Evolutionary conservation across 1,140 invertebrate species (phyloP).

Genomic region (Formica selysi): DNA sequence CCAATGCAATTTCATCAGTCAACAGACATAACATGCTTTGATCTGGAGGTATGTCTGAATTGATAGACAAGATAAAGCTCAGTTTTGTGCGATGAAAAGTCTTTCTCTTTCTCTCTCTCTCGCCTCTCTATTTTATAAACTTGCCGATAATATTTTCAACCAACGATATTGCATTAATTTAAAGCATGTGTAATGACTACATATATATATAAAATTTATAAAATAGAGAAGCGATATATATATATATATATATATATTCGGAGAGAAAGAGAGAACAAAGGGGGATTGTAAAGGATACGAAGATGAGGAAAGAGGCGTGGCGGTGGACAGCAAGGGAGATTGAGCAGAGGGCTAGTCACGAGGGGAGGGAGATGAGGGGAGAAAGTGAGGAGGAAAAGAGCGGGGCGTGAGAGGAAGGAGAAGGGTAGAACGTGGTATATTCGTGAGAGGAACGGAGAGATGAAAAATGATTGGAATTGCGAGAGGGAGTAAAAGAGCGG

Average conservation of each 20-base stretch:
- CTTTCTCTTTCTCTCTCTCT: too few relatives aligned
- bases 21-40: conserved; percentile 23
- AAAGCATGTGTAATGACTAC: background rate
- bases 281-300: conserved; percentile 12
- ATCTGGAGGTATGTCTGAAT: conserved; percentile 27
- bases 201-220: too few relatives aligned
- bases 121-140: background rate
- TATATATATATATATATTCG: background rate
- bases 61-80: background rate
- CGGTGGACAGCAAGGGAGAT: conserved; percentile 10
- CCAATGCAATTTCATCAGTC: conserved; percentile 17
- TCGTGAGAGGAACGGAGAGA: background rate
- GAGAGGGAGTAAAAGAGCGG: conserved; percentile 36
- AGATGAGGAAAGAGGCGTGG: conserved; percentile 32
- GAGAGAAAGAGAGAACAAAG: conserved; percentile 3
- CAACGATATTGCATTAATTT: background rate
- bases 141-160: background rate
- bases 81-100: background rate
- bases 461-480: conserved; percentile 45
- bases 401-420: background rate
- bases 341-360: conserved; percentile 14
- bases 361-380: background rate
- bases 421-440: background rate
- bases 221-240: too few relatives aligned
- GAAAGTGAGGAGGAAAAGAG: background rate